phyloP scores from a whole-genome alignment of 2,888 invertebrate genomes.

The Orthosia gracilis region DNA sequence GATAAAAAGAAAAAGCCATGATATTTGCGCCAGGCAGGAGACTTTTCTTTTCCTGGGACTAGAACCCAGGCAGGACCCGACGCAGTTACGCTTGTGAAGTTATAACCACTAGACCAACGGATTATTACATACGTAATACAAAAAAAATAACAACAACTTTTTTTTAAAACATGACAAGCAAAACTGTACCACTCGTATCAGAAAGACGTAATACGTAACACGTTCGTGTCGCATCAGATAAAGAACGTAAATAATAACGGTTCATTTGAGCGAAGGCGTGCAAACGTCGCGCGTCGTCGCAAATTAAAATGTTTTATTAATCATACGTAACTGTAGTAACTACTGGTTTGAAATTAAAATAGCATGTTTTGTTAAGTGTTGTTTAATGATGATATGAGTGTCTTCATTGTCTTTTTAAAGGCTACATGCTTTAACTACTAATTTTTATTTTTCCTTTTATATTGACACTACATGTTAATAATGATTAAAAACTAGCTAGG shows the following conservation, averaged over 20 bases:
- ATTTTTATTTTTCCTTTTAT: no score
- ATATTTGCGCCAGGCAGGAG: no score
- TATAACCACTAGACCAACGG: no score
- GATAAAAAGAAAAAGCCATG: not conserved
- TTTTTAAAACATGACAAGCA: slow-evolving; percentile 21
- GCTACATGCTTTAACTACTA: not conserved
- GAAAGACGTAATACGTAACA: slow-evolving; percentile 40
- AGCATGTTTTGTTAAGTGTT: slow-evolving; percentile 15
- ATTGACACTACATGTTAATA: no score
- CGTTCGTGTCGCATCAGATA: slow-evolving; percentile 63
- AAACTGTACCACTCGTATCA: slow-evolving; percentile 34
- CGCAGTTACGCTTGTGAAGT: no score
- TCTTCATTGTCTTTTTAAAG: not conserved
- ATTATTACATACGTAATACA: no score
- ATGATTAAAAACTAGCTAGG: no score
- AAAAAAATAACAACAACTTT: no score
- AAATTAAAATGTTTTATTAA: slow-evolving; percentile 61
- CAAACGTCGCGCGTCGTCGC: slow-evolving; percentile 33
- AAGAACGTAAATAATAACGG: slow-evolving; percentile 59
- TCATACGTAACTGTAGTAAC: slow-evolving; percentile 9
- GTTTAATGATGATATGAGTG: slow-evolving; percentile 6
- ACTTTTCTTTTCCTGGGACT: no score
- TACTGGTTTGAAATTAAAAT: slow-evolving; percentile 16
- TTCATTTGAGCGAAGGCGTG: slow-evolving; percentile 53
- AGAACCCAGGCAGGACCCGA: no score